These are phyloP conservation scores for Rattus norvegicus DNA, from an alignment of 2,113 vertebrate species.

Conservation along the genomic window GRCr8 NC_086034.1:2829501-2830000, in stretches of 20 bases:
- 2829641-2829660: conserved; percentile 36
- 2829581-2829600: not conserved
- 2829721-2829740: not conserved
- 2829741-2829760: not conserved
- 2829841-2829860: not conserved
- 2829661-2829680: conserved; percentile 4
- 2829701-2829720: not conserved
- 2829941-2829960: not conserved
- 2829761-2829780: not conserved
- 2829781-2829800: not conserved
- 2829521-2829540: not conserved
- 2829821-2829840: not conserved
- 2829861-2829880: not conserved
- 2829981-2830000: not conserved
- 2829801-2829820: not conserved
- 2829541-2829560: not conserved
- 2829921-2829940: not conserved
- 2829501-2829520: not conserved
- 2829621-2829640: not conserved
- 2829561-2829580: not conserved
- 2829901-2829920: not conserved
- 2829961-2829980: not conserved
- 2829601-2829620: conserved; percentile 50
- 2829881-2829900: not conserved
- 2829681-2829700: not conserved